Conservation (phyloP, 2,113 vertebrate species). For the Cariama cristata region DNA sequence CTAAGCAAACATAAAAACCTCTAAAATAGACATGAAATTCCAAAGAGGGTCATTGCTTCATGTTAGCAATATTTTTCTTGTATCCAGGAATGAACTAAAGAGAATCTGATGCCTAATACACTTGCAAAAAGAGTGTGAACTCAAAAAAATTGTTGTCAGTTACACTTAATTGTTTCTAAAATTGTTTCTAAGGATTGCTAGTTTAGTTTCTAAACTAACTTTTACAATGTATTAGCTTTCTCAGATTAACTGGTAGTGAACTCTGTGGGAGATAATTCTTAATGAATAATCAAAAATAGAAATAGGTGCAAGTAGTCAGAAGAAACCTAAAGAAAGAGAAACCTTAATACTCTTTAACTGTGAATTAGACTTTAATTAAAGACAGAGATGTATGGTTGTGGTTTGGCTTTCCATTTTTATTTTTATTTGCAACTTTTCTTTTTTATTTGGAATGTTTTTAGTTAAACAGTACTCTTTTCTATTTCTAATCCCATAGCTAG, state of each 20-base stretch:
- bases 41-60: background rate
- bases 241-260: background rate
- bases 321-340: background rate
- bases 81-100: background rate
- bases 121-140: background rate
- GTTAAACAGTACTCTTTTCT: background rate
- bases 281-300: background rate
- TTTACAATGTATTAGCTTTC: background rate
- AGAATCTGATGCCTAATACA: background rate
- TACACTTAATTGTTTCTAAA: background rate
- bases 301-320: background rate
- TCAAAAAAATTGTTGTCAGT: background rate
- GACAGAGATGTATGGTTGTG: background rate
- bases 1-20: background rate
- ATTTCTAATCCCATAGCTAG: background rate
- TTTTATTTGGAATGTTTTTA: background rate
- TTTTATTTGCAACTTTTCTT: background rate
- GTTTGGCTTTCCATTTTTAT: background rate
- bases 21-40: background rate
- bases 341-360: background rate
- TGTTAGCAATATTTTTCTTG: background rate
- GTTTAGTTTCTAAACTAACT: background rate
- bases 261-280: background rate
- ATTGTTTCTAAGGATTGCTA: background rate
- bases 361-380: background rate